Percentiles rank a stretch among this genome's conserved stretches.
Conservation (phyloP, 2,888 invertebrate species). For the Platynereis dumerilii region DNA sequence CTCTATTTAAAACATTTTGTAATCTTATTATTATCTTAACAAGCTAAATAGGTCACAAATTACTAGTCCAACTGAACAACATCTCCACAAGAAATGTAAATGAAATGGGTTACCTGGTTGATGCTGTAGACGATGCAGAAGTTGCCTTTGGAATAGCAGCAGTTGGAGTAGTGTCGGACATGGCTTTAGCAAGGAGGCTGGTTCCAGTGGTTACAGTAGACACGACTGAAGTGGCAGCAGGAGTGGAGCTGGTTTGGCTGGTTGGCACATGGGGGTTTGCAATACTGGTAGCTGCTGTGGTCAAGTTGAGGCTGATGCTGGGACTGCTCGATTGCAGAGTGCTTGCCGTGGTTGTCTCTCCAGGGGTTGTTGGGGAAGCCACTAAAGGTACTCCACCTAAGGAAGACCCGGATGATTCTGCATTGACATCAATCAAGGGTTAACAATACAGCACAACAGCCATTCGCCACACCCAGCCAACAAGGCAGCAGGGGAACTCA, state of each 20-base stretch:
- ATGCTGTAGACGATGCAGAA: neutral
- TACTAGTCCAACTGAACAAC: no score
- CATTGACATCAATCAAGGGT: constrained; percentile 1
- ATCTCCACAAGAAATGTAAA: no score
- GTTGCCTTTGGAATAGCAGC: constrained; percentile 1
- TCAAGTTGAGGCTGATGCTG: neutral
- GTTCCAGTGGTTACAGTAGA: constrained; percentile 12
- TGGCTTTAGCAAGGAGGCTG: constrained; percentile 20
- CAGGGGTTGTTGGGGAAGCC: constrained; percentile 19
- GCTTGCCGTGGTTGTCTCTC: neutral
- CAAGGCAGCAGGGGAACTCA: neutral
- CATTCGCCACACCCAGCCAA: neutral
- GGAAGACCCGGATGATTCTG: constrained; percentile 3
- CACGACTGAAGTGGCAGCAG: neutral
- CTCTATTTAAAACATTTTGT: no score
- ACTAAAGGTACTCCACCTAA: constrained; percentile 19
- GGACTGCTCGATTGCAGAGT: no score
- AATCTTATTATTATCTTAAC: no score
- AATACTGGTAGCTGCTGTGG: constrained; percentile 14
- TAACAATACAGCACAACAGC: neutral
- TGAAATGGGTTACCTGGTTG: neutral
- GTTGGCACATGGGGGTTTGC: constrained; percentile 17
- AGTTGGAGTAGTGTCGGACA: constrained; percentile 11
- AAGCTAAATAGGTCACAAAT: no score
- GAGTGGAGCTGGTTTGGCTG: constrained; percentile 25